Evolutionary conservation across 2,113 vertebrate species (phyloP).

Genomic region (Anolis sagrei): DNA sequence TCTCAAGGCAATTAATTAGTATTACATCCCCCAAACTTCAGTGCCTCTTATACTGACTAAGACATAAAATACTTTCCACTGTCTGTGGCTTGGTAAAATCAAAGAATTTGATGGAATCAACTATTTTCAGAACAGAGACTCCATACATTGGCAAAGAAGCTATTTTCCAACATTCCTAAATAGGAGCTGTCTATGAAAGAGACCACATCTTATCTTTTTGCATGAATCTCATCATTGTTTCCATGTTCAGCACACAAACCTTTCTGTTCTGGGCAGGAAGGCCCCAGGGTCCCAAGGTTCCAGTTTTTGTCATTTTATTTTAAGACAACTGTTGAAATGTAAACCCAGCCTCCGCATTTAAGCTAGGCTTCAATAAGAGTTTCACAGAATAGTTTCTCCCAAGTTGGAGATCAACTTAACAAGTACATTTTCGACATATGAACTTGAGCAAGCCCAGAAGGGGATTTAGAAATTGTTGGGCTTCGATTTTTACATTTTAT

Average conservation of each 20-base stretch:
- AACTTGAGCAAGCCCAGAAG: not conserved
- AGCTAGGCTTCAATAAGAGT: fast-evolving
- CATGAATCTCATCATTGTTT: conserved; percentile 17
- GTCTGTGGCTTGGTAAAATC: not conserved
- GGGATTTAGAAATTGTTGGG: conserved; percentile 4
- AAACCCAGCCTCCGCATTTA: not conserved
- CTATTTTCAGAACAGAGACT: conserved; percentile 25
- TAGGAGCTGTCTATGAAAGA: conserved; percentile 20
- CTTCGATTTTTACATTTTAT: not conserved
- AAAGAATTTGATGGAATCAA: not conserved
- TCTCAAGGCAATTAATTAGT: not conserved
- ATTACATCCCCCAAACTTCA: not conserved
- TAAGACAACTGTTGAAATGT: not conserved
- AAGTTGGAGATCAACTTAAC: not conserved
- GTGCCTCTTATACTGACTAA: not conserved
- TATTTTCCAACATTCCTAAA: conserved; percentile 21
- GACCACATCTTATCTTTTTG: not conserved
- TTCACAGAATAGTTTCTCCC: fast-evolving
- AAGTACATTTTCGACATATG: not conserved
- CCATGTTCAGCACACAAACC: not conserved
- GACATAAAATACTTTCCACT: conserved; percentile 25
- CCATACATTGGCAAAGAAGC: conserved; percentile 7
- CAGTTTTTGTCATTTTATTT: not conserved
- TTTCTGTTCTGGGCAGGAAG: not conserved
- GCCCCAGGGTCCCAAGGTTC: not conserved